Evolutionary conservation across 2,888 invertebrate genomes (phyloP).

Genomic region (Dysmachus trigonus): DNA sequence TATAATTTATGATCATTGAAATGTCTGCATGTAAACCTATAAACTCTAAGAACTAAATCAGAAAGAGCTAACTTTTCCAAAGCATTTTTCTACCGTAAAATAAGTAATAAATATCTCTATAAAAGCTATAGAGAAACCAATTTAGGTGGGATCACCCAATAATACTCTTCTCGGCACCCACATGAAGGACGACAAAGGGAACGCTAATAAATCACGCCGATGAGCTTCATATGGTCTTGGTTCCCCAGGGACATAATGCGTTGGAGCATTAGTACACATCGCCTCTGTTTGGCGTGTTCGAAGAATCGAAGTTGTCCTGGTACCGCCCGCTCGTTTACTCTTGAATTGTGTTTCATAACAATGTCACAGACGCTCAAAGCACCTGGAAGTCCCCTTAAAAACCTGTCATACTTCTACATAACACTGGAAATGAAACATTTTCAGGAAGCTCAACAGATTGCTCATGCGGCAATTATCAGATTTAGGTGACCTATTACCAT

Average conservation of each 20-base stretch:
- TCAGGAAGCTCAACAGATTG: neutral
- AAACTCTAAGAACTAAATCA: neutral
- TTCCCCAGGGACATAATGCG: neutral
- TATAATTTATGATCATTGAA: neutral
- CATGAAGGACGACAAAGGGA: neutral
- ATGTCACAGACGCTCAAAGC: neutral
- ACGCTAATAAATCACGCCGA: neutral
- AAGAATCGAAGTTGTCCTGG: neutral
- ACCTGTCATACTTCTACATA: neutral
- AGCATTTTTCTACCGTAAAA: neutral
- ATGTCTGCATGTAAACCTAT: neutral
- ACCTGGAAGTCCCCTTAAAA: neutral
- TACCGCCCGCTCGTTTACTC: neutral
- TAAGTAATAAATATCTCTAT: neutral
- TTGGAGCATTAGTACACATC: neutral
- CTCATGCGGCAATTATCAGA: neutral
- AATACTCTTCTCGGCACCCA: neutral
- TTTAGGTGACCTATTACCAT: neutral
- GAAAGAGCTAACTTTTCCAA: neutral
- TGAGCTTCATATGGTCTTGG: neutral
- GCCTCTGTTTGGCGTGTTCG: neutral
- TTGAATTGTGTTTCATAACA: neutral
- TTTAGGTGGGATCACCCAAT: neutral
- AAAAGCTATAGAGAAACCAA: neutral
- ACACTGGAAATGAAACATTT: neutral